These are phyloP conservation scores for Gastrophysa polygoni DNA, from an alignment of 2,888 invertebrate genomes.

Conservation along the genomic window DNA sequence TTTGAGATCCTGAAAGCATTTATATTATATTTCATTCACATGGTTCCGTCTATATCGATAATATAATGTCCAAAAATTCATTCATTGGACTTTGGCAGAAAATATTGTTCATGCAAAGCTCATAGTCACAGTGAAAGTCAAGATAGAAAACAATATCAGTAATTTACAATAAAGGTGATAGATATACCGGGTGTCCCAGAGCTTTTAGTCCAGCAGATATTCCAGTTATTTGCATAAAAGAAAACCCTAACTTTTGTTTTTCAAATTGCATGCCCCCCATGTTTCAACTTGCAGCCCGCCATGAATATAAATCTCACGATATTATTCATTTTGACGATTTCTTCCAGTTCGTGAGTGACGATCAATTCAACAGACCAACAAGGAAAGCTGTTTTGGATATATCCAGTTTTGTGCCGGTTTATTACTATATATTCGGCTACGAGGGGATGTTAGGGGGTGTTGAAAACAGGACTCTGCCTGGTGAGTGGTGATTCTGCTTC, in stretches of 20 bases:
- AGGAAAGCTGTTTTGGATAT: constrained; percentile 54
- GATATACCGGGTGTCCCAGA: too few relatives aligned
- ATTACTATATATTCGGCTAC: constrained; percentile 43
- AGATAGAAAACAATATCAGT: too few relatives aligned
- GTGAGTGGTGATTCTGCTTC: constrained; percentile 14
- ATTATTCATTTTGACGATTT: constrained; percentile 41
- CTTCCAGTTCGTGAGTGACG: constrained; percentile 58
- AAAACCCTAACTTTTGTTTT: background rate
- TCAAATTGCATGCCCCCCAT: background rate
- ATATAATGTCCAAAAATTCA: too few relatives aligned
- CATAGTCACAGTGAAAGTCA: too few relatives aligned
- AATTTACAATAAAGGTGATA: too few relatives aligned
- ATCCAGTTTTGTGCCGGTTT: constrained; percentile 51
- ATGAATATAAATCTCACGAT: background rate
- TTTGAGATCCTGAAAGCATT: too few relatives aligned
- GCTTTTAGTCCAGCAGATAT: too few relatives aligned
- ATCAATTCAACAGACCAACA: constrained; percentile 56
- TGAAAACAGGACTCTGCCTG: constrained; percentile 22
- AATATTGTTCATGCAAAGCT: too few relatives aligned
- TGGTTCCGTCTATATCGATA: too few relatives aligned
- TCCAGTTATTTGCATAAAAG: too few relatives aligned
- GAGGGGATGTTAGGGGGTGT: constrained; percentile 35
- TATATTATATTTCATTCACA: too few relatives aligned
- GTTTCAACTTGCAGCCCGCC: background rate
- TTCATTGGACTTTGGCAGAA: too few relatives aligned